These are phyloP conservation scores for Erpornis zantholeuca DNA, from an alignment of 2,113 vertebrate species.

Conservation along the genomic window DNA sequence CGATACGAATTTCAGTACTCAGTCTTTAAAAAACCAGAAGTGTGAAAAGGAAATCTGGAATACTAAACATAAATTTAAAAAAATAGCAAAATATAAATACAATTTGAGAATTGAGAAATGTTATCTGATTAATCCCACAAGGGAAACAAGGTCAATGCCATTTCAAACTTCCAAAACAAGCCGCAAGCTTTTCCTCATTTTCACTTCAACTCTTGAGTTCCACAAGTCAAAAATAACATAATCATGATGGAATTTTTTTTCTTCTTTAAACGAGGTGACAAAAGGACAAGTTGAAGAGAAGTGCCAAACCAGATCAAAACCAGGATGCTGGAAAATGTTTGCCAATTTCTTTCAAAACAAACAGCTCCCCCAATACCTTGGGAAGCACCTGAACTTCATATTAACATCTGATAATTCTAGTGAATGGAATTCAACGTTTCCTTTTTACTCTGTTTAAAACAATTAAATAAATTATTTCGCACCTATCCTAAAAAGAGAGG, in stretches of 20 bases:
- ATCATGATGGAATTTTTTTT: conserved; percentile 8
- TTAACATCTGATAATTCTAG: conserved; percentile 31
- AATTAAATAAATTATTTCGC: background rate
- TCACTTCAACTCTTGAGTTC: conserved; percentile 45
- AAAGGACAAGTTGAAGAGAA: conserved; percentile 50
- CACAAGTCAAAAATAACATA: conserved; percentile 36
- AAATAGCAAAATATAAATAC: background rate
- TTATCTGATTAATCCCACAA: conserved; percentile 3
- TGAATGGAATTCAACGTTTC: conserved; percentile 11
- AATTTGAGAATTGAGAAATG: background rate
- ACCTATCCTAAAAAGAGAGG: conserved; percentile 14
- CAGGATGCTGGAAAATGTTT: background rate
- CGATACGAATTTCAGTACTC: background rate
- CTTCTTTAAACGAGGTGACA: conserved; percentile 42
- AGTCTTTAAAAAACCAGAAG: background rate
- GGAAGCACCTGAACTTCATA: background rate
- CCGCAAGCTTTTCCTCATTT: conserved; percentile 33
- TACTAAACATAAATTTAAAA: background rate
- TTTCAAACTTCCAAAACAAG: conserved; percentile 52
- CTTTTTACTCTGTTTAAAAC: background rate
- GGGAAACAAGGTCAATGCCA: background rate
- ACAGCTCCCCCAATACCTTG: background rate
- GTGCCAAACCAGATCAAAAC: conserved; percentile 12
- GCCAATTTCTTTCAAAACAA: conserved; percentile 6
- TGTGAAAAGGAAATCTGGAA: background rate